These are phyloP conservation scores for Cynopterus brachyotis DNA, from an alignment of 2,113 vertebrate genomes.

Conservation along the genomic window DNA sequence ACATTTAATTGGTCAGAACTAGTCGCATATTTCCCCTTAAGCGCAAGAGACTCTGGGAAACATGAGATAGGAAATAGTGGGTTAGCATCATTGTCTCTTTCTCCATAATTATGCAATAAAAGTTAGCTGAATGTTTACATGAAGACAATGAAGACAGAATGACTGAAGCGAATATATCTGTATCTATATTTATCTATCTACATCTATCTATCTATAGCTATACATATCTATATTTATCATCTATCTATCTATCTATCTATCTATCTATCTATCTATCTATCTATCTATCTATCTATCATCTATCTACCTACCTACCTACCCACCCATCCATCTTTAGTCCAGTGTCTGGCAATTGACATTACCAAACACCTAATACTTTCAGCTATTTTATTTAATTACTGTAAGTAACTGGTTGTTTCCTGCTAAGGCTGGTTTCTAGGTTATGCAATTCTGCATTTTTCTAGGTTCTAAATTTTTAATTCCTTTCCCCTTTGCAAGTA, in stretches of 20 bases:
- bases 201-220: too few species aligned
- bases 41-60: background rate
- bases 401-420: background rate
- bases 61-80: background rate
- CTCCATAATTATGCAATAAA: background rate
- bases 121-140: background rate
- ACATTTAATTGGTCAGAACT: background rate
- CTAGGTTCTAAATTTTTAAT: conserved; percentile 48
- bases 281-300: too few species aligned
- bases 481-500: conserved; percentile 42
- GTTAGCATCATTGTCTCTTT: background rate
- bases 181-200: too few species aligned
- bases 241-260: too few species aligned
- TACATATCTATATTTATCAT: too few species aligned
- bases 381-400: background rate
- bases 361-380: background rate
- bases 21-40: background rate
- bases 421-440: background rate
- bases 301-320: too few species aligned
- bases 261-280: too few species aligned
- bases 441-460: conserved; percentile 39
- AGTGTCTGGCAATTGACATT: background rate
- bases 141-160: background rate
- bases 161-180: background rate
- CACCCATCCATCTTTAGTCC: too few species aligned